These are phyloP conservation scores for Bambusicola thoracicus DNA, from an alignment of 2,113 vertebrate species.

Conservation along the genomic window DNA sequence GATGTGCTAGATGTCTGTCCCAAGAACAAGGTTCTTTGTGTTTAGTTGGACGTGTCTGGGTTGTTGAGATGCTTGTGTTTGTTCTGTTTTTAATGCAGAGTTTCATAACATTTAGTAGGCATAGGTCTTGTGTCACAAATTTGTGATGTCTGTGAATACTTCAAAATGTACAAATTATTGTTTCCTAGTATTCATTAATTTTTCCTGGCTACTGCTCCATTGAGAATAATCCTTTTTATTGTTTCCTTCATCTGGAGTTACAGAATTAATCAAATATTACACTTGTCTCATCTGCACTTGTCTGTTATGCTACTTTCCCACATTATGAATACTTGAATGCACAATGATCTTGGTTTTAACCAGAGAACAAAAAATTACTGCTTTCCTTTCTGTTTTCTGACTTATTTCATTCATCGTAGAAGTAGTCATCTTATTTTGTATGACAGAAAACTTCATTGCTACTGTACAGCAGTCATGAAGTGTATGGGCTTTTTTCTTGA, in stretches of 20 bases:
- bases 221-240: neutral
- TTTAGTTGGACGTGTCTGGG: neutral
- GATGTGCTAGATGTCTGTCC: fast-evolving
- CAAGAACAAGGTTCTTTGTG: neutral
- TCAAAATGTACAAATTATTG: neutral
- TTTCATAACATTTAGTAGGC: neutral
- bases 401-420: neutral
- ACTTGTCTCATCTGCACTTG: neutral
- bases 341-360: neutral
- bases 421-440: neutral
- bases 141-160: neutral
- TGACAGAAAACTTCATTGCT: neutral
- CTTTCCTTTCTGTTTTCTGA: neutral
- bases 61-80: neutral
- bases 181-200: neutral
- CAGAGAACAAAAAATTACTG: neutral
- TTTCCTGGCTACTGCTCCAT: neutral
- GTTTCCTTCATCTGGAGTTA: neutral
- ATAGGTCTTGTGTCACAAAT: neutral
- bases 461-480: neutral
- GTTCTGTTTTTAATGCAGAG: neutral
- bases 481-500: neutral
- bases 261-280: neutral
- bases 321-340: neutral
- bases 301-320: neutral